phyloP scores from a whole-genome alignment of 2,797 vertebrate species.

The Notolepis coatsorum region DNA sequence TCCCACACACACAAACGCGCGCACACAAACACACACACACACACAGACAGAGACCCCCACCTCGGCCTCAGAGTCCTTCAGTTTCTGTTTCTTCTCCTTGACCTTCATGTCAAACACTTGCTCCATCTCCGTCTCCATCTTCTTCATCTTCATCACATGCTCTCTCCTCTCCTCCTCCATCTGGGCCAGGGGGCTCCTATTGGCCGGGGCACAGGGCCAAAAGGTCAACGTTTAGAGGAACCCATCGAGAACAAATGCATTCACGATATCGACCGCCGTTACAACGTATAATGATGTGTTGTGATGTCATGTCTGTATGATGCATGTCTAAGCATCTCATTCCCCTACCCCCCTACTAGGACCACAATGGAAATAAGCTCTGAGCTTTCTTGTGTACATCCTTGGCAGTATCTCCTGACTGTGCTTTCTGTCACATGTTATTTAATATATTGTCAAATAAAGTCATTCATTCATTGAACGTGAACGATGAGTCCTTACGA shows the following conservation, averaged over 20 bases:
- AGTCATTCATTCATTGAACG: no score
- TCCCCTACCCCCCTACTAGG: no score
- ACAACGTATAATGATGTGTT: no score
- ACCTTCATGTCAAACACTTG: slow-evolving; percentile 88
- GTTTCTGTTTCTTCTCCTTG: slow-evolving; percentile 86
- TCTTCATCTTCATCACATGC: slow-evolving; percentile 86
- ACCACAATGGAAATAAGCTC: no score
- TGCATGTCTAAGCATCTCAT: no score
- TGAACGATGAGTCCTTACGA: no score
- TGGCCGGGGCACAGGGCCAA: not conserved
- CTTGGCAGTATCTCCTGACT: no score
- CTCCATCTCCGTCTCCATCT: slow-evolving; percentile 87
- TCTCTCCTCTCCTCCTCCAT: slow-evolving; percentile 86
- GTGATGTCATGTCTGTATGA: no score
- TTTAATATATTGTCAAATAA: no score
- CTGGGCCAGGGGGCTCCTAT: slow-evolving; percentile 83
- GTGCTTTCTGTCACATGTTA: no score
- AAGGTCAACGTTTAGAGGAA: not conserved
- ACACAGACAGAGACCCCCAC: slow-evolving; percentile 45
- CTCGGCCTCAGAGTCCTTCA: slow-evolving; percentile 86
- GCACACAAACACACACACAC: not conserved
- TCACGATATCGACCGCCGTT: no score
- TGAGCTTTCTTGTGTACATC: no score
- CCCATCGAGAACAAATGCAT: not conserved
- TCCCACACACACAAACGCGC: not conserved